Base-by-base conservation (phyloP, 2,888 invertebrate species). In the Cryptocheilus praepositus region DNA sequence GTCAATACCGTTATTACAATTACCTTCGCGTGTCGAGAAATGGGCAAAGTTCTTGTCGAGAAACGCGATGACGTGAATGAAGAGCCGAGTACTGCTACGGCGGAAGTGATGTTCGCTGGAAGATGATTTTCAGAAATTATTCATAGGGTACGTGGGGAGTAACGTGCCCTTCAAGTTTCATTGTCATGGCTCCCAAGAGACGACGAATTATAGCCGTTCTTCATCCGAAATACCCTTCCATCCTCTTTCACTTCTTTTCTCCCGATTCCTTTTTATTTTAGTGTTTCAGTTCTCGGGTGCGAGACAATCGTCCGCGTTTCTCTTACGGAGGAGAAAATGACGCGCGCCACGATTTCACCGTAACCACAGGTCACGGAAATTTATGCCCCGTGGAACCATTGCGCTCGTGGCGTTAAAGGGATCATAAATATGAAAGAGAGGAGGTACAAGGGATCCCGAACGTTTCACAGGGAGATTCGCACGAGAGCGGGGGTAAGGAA, bases 361-460 rank as follows among this genome's bases (percentile, higher is more conserved):
- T 75, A 76, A 76, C 72, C 70, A 74, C 73, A 74, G 71, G 61
- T 58, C 72, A 79, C 57, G 69, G 67, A 76, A 72, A 78, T 78
- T 71, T 76, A 78, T 78, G 74, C 74, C 58, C 61, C 59, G 36
- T 5, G 65, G 62, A 46, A n/a, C 44, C 36, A n/a, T 22, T 52
- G 49, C 51, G 45, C 43, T 66, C 67, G 49, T 25, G 43, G 53
- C 57, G 62, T 54, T 58, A 59, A 64, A 56, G 56, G 53, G 61
- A 61, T 76, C 75, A 68, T 74, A 76, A 76, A 74, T 74, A 76
- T 72, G 75, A 68, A 75, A 51, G 49, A 49, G 49, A 18, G 49
- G 16, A 16, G 18, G 16, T 18, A 11, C 18, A 13, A 11, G 49
- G 13, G 49, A 36, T 36, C 7, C 36, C 1, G 13, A 36, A 36